Conservation (phyloP, 2,113 vertebrate species). For the Oncorhynchus masou region DNA sequence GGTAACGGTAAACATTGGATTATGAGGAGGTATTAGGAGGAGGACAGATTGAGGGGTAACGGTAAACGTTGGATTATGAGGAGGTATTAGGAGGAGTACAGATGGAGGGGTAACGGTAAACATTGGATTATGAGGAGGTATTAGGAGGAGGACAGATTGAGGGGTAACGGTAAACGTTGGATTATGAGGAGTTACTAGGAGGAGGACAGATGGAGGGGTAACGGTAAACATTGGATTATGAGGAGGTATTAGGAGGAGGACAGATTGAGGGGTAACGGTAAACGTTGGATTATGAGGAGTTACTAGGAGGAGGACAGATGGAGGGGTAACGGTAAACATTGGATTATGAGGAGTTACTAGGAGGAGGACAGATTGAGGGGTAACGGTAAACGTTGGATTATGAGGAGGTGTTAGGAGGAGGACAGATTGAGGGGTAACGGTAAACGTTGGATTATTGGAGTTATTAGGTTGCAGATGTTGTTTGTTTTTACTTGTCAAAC, state of each 20-base stretch:
- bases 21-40: slow-evolving; percentile 41
- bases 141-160: slow-evolving; percentile 42
- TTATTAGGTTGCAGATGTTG: slow-evolving; percentile 26
- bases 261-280: slow-evolving; percentile 29
- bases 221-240: slow-evolving; percentile 41
- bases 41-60: slow-evolving; percentile 33
- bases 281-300: slow-evolving; percentile 42
- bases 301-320: slow-evolving; percentile 19
- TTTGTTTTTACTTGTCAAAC: slow-evolving; percentile 50
- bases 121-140: slow-evolving; percentile 44
- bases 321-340: too few species aligned
- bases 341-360: too few species aligned
- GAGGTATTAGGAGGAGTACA: slow-evolving; percentile 37
- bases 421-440: slow-evolving; percentile 34
- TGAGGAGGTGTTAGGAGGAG: neutral
- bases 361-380: too few species aligned
- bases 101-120: slow-evolving; percentile 19
- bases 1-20: slow-evolving; percentile 31
- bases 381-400: too few species aligned
- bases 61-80: slow-evolving; percentile 44
- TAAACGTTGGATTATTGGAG: slow-evolving; percentile 41
- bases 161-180: slow-evolving; percentile 19
- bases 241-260: slow-evolving; percentile 35
- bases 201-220: slow-evolving; percentile 22
- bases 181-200: slow-evolving; percentile 48